Conservation (phyloP, 2,113 vertebrate species). For the Pachyramphus minor region DNA sequence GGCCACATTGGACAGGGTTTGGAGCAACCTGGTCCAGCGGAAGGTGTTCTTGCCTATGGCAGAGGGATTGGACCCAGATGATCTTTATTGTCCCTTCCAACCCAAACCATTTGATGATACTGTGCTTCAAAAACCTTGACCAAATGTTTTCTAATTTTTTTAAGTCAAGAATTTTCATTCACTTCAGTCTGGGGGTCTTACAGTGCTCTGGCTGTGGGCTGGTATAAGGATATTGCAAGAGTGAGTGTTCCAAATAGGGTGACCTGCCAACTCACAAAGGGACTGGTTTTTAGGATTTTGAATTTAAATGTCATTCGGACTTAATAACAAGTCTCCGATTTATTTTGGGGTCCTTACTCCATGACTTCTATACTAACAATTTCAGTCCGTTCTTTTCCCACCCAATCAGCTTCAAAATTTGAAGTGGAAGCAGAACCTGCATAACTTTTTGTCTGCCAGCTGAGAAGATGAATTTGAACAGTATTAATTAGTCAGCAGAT, state of each 20-base stretch:
- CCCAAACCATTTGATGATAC: background rate
- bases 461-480: background rate
- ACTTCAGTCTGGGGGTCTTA: rapidly evolving
- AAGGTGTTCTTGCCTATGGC: background rate
- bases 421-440: background rate
- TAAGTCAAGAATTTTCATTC: background rate
- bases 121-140: background rate
- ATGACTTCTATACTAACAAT: background rate
- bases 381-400: background rate
- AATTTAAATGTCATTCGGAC: background rate
- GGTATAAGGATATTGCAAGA: background rate
- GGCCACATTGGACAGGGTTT: background rate
- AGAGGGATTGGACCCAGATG: too few relatives aligned
- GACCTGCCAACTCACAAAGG: background rate
- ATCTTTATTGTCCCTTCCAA: background rate
- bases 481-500: background rate
- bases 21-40: rapidly evolving
- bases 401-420: background rate
- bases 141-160: background rate
- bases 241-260: background rate
- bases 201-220: background rate
- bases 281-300: background rate
- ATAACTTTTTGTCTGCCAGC: background rate
- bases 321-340: background rate
- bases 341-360: background rate